These are phyloP conservation scores for Strix uralensis DNA, from an alignment of 2,113 vertebrate genomes.

Conservation along the genomic window DNA sequence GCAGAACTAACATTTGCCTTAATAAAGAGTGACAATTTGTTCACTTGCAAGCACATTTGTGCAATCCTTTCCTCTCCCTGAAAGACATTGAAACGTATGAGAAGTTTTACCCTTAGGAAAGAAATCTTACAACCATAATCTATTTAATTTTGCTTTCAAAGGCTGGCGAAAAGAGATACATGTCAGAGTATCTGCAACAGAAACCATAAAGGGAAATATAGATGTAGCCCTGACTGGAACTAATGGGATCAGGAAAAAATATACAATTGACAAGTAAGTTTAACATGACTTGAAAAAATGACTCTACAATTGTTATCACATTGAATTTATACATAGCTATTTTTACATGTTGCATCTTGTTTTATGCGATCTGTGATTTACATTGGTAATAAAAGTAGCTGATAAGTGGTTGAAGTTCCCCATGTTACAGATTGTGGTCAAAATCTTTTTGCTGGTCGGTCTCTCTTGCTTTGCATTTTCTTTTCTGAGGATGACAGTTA, in stretches of 20 bases:
- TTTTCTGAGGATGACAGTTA: neutral
- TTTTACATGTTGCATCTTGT: neutral
- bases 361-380: neutral
- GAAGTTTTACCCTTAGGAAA: neutral
- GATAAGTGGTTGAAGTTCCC: neutral
- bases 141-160: conserved; percentile 29
- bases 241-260: conserved; percentile 38
- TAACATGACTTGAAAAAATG: neutral
- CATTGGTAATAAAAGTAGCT: neutral
- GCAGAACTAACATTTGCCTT: neutral
- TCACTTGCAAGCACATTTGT: neutral
- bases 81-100: neutral
- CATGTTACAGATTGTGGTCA: neutral
- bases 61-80: neutral
- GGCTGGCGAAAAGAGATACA: conserved; percentile 56
- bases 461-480: neutral
- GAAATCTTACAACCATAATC: neutral
- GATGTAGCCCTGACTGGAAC: conserved; percentile 57
- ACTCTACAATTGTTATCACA: neutral
- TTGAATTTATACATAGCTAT: neutral
- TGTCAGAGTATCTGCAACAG: conserved; percentile 33
- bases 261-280: conserved; percentile 49
- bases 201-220: conserved; percentile 31
- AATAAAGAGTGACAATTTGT: neutral
- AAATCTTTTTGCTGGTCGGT: neutral